Conservation (phyloP, 2,888 invertebrate genomes). For the Germaria angustata region DNA sequence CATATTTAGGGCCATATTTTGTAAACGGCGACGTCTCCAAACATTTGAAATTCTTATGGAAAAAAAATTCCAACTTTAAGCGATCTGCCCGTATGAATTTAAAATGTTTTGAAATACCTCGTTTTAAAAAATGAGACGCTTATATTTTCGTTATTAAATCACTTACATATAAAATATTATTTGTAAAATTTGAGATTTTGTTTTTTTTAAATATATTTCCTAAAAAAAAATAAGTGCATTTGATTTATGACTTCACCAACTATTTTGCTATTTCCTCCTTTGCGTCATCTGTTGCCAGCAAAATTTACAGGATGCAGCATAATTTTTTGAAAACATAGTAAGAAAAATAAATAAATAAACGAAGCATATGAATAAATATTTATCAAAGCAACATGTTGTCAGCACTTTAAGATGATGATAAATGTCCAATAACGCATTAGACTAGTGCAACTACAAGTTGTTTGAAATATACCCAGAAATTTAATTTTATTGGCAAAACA, state of each 20-base stretch:
- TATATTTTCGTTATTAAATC: background rate
- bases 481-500: conserved; percentile 22
- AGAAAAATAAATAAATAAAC: background rate
- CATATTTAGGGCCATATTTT: no score
- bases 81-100: no score
- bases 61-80: no score
- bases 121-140: background rate
- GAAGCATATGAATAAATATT: conserved; percentile 51
- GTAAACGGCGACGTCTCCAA: no score
- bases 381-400: conserved; percentile 63
- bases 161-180: background rate
- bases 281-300: conserved; percentile 27
- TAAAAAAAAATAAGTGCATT: background rate
- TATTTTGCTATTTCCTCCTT: conserved; percentile 18
- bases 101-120: background rate
- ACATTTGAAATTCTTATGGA: no score
- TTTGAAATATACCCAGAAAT: conserved; percentile 22
- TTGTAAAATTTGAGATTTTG: background rate
- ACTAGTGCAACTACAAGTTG: background rate
- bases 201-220: background rate
- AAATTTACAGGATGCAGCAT: conserved; percentile 20
- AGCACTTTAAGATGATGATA: conserved; percentile 59
- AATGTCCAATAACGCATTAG: conserved; percentile 55
- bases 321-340: background rate
- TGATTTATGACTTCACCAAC: conserved; percentile 43